Evolutionary conservation across 1,140 invertebrate genomes (phyloP), one percentile per base, ranked within the genome.

Genomic region (Chymomyza costata): DNA sequence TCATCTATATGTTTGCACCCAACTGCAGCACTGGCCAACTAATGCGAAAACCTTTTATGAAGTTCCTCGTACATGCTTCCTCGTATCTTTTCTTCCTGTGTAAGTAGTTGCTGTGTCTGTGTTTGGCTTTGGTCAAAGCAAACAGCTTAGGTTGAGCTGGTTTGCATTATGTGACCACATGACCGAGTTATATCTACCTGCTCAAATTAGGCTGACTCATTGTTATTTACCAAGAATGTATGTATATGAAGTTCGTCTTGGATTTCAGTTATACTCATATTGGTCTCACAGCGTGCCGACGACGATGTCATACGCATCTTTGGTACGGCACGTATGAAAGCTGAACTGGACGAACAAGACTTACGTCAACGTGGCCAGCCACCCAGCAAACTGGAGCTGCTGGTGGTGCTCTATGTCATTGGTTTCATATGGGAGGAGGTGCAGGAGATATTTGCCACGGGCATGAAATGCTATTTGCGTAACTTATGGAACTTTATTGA

Each of bases 401-500:
- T 95, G 3, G 92, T 97, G 0, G 86, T 92, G 6, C 65, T 96
- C 21, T 95, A 94, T 69, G 92, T 94, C 13, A 43, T 93, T 8
- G 93, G 93, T 91, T 97, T 97, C 80, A 92, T 98, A 40, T 95
- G 92, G 92, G 92, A 96, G 82, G 96, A 98, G 86, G 92, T 92
- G 5, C 92, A 94, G 80, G 95, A 98, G 85, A 92, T 97, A 18
- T 96, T 92, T 87, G 88, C 91, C 0, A 91, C 95, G 70, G 96
- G 96, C 14, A 88, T 97, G 18, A 89, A 90, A 13, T 90, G 90
- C 0, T 98, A 98, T 83, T 88, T 97, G 7, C 87, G 92, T 2
- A 95, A 98, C 83, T 92, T 97, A 90, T 98, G 97, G 96, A 99
- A 98, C 84, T 95, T 96, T 80, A 94, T 98, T 53, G 97, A 99